A percentile compares a stretch with the other conserved stretches of the same genome.
Conservation (phyloP, 1,140 invertebrate genomes). For the Eueides isabella region DNA sequence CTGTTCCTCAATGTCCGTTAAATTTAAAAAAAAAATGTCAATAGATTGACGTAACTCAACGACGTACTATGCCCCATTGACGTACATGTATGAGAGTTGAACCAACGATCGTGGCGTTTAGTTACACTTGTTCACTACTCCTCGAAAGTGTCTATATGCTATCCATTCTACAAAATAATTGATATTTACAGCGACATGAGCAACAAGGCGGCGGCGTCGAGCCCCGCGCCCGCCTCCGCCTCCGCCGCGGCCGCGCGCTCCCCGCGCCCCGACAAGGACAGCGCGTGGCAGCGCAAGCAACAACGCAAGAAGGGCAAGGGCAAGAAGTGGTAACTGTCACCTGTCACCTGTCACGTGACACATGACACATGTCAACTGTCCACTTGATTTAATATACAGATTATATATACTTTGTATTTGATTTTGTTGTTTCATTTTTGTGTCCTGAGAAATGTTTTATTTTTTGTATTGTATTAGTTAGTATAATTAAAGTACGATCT, state of each 20-base stretch:
- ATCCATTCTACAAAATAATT: neutral
- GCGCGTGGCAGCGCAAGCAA: slow-evolving; percentile 78
- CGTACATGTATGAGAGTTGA: too few relatives aligned
- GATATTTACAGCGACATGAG: slow-evolving; percentile 71
- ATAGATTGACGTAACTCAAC: too few relatives aligned
- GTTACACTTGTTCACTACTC: neutral
- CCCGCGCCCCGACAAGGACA: slow-evolving; percentile 67
- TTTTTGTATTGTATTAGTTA: too few relatives aligned
- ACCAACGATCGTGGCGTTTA: neutral
- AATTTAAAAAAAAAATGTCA: too few relatives aligned
- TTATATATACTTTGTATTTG: slow-evolving; percentile 2
- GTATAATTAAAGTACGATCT: too few relatives aligned
- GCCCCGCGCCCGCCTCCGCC: slow-evolving; percentile 46
- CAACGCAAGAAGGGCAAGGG: slow-evolving; percentile 80
- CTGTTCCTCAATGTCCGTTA: too few relatives aligned
- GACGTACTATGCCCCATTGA: too few relatives aligned
- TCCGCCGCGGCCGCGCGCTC: slow-evolving; percentile 66
- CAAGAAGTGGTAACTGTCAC: slow-evolving; percentile 64
- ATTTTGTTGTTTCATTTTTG: neutral
- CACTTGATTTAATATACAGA: neutral
- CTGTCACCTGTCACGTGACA: neutral
- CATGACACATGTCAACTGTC: neutral
- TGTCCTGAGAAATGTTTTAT: neutral
- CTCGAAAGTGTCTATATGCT: too few relatives aligned
- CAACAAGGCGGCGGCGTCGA: slow-evolving; percentile 51